These are phyloP conservation scores for Hyperoplus immaculatus DNA, from an alignment of 2,797 vertebrate genomes.

Conservation along the genomic window DNA sequence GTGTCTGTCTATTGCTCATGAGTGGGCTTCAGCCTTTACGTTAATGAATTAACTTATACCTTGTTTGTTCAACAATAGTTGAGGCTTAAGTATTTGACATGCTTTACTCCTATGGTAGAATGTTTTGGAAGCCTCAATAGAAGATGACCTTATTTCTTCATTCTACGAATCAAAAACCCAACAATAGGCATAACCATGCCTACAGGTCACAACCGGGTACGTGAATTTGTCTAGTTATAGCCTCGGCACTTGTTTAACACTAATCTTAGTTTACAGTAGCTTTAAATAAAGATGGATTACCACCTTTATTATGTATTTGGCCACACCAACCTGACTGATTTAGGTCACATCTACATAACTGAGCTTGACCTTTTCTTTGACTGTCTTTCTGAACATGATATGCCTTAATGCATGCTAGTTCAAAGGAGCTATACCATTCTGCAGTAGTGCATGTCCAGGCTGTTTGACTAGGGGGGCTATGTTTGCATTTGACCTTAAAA, in stretches of 20 bases:
- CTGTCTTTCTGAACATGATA: conserved; percentile 46
- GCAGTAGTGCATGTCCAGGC: conserved; percentile 25
- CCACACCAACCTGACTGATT: neutral
- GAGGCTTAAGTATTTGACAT: neutral
- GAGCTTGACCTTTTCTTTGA: conserved; percentile 18
- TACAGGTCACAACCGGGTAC: neutral
- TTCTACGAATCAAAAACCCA: conserved; percentile 3
- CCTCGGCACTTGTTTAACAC: neutral
- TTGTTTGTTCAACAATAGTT: neutral
- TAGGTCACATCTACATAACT: neutral
- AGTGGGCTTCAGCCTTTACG: neutral
- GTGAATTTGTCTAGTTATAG: neutral
- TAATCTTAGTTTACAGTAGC: neutral
- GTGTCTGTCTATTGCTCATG: conserved; percentile 30
- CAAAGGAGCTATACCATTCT: neutral
- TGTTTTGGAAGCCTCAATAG: conserved; percentile 19
- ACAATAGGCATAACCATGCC: neutral
- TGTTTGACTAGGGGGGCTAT: conserved; percentile 6
- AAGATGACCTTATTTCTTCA: neutral
- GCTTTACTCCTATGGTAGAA: neutral
- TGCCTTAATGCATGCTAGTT: conserved; percentile 63
- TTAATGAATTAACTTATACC: neutral
- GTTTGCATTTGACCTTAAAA: conserved; percentile 58
- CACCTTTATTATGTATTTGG: neutral
- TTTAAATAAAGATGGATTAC: conserved; percentile 18